Conservation (phyloP, 2,888 invertebrate genomes). For the Drosophila multiciliata region DNA sequence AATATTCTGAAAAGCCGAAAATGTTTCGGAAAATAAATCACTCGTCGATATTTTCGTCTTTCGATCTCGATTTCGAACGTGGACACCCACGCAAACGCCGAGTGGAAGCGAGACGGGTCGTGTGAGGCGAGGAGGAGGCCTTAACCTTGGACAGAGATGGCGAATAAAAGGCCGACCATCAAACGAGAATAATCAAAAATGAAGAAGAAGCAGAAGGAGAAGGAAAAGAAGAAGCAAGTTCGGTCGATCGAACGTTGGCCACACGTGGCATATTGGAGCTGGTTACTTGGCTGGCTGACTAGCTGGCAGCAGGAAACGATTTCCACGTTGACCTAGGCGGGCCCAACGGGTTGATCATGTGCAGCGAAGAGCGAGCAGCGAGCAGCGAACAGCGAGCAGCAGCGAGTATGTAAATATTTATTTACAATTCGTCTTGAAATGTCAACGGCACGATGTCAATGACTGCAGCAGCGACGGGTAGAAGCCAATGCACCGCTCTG, state of each 20-base stretch:
- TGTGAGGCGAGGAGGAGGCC: constrained; percentile 1
- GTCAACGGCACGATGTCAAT: constrained; percentile 59
- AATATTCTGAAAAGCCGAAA: constrained; percentile 54
- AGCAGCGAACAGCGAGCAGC: neutral
- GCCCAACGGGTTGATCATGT: constrained; percentile 50
- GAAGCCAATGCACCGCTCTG: constrained; percentile 35
- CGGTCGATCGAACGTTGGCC: constrained; percentile 27
- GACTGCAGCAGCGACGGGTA: constrained; percentile 29
- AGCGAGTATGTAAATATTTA: constrained; percentile 4
- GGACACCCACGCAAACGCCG: constrained; percentile 44
- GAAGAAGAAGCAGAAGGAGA: neutral
- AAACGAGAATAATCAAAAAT: constrained; percentile 4
- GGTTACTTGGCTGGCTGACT: neutral
- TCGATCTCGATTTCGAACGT: constrained; percentile 1
- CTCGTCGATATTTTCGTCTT: constrained; percentile 45
- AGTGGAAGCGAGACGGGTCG: constrained; percentile 18
- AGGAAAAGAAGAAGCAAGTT: neutral
- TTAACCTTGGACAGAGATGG: constrained; percentile 52
- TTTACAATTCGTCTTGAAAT: constrained; percentile 34
- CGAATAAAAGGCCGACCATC: neutral
- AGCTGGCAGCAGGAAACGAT: constrained; percentile 60
- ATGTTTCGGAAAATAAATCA: constrained; percentile 44
- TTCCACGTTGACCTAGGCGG: constrained; percentile 74
- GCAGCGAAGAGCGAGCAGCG: neutral
- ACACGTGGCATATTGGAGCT: constrained; percentile 54